phyloP scores from a whole-genome alignment of 1,140 invertebrate genomes.

The Trissolcus basalis region DNA sequence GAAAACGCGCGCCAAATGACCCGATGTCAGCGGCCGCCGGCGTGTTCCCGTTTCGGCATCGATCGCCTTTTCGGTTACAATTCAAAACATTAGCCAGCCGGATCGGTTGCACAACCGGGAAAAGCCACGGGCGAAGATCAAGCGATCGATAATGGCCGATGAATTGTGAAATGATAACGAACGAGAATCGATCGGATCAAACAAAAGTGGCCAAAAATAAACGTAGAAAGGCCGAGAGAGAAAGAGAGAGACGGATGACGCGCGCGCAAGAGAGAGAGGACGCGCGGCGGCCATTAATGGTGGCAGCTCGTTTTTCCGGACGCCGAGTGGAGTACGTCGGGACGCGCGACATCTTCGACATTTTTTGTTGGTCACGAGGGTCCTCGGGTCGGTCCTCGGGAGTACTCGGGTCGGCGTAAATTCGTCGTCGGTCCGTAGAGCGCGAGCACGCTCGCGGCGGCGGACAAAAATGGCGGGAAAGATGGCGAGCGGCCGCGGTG shows the following conservation, averaged over 20 bases:
- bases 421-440: not conserved
- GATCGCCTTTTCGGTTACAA: conserved; percentile 2
- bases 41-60: conserved; percentile 41
- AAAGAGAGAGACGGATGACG: conserved; percentile 7
- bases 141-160: too few species aligned
- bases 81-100: too few species aligned
- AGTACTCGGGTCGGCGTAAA: too few species aligned
- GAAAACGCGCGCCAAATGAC: conserved; percentile 4
- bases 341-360: not conserved
- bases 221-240: not conserved
- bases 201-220: too few species aligned
- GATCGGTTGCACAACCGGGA: too few species aligned
- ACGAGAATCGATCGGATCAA: too few species aligned
- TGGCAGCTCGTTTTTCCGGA: conserved; percentile 14
- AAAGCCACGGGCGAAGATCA: too few species aligned
- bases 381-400: too few species aligned
- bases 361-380: not conserved
- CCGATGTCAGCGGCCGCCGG: conserved; percentile 17
- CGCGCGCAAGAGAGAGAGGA: conserved; percentile 13
- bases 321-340: not conserved
- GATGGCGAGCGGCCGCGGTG: conserved; percentile 11
- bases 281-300: conserved; percentile 39
- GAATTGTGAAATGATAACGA: too few species aligned
- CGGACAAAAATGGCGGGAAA: conserved; percentile 40
- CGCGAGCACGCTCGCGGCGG: conserved; percentile 1